These are phyloP conservation scores for Poeciliopsis presidionis DNA, from an alignment of 2,797 vertebrate genomes.

Conservation along the genomic window DNA sequence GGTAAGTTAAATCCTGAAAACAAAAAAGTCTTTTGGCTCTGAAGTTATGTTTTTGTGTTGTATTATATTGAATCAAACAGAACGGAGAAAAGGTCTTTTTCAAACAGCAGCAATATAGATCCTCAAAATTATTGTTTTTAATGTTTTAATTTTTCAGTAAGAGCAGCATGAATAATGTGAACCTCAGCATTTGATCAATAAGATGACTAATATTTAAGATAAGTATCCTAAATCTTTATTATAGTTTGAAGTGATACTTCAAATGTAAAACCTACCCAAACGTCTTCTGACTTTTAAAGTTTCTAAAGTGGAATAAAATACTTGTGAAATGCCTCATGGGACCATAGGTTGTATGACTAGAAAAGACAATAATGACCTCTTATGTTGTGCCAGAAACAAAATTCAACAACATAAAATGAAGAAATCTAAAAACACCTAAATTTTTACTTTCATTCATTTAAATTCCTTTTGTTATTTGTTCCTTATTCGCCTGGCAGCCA, in stretches of 20 bases:
- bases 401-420: constrained; percentile 1
- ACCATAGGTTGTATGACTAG: constrained; percentile 42
- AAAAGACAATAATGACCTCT: constrained; percentile 25
- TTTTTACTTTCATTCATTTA: background rate
- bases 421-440: background rate
- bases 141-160: background rate
- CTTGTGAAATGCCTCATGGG: constrained; percentile 34
- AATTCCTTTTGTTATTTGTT: background rate
- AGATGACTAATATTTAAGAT: background rate
- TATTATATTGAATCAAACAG: background rate
- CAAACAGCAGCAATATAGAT: background rate
- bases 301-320: constrained; percentile 55
- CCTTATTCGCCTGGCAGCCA: constrained; percentile 19
- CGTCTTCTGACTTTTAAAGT: constrained; percentile 23
- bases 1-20: constrained; percentile 6
- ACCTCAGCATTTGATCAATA: constrained; percentile 2
- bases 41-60: background rate
- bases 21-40: background rate
- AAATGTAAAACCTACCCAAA: constrained; percentile 16
- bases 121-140: background rate
- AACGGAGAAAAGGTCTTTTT: background rate
- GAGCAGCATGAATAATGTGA: background rate
- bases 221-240: background rate
- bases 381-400: constrained; percentile 5
- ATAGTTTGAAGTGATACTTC: background rate